Base-by-base conservation (phyloP, 2,797 vertebrate genomes). In the Mycteria americana region DNA sequence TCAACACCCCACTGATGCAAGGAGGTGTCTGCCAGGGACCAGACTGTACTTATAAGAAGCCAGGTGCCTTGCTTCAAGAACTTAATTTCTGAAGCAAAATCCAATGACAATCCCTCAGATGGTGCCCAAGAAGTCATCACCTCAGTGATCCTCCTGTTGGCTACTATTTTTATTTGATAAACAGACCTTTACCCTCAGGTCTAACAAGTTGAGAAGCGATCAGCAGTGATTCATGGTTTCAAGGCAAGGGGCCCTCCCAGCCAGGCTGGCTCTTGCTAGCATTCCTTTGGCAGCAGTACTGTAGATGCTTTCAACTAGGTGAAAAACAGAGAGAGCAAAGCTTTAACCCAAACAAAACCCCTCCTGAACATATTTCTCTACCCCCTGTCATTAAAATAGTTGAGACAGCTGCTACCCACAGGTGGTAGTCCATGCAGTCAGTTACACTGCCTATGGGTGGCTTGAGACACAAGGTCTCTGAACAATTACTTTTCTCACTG, bases 401-500 rank as follows among this genome's bases (percentile, higher is more conserved):
- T 88, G 90, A 96, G 96, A 96, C 97, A 97, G 97, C 97, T 97
- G 96, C 85, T 60, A 94, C 88, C n/a, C n/a, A n/a, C n/a, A n/a
- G n/a, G 93, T 93, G 94, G 9, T 35, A 9, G 82, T 46, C 78
- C 73, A 81, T 81, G 94, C 90, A 82, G 92, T 97, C 96, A 97
- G 97, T 97, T 96, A 96, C 46, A 79, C 17, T 19, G 69, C 85
- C 92, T 97, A 98, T 90, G 89, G 95, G 95, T 67, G 93, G 72
- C 92, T 89, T 72, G 97, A 97, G 97, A 97, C 96, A 60, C 33
- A 65, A 28, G 21, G 96, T 96, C 97, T 97, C 97, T 54, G 85
- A 97, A 97, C 97, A 97, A 96, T 97, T 98, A 96, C 97, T 98
- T 97, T 97, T 93, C 96, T 96, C 95, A 72, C 92, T 89, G 74